These are phyloP conservation scores for Salmo trutta DNA, from an alignment of 2,797 vertebrate species.

Conservation along the genomic window DNA sequence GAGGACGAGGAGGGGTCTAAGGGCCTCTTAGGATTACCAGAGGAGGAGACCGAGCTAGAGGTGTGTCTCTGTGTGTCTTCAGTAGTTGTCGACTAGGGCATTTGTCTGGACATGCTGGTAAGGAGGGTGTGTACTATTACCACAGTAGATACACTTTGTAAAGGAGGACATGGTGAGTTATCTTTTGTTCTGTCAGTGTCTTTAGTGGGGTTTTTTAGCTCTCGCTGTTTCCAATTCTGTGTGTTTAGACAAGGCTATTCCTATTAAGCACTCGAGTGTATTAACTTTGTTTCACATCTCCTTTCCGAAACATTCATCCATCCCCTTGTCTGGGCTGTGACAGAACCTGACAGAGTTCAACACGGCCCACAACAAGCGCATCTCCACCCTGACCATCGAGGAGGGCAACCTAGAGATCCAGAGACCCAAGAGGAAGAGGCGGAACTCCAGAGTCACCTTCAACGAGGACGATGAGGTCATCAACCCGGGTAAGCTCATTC, in stretches of 20 bases:
- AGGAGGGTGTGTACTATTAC: not conserved
- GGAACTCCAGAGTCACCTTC: constrained; percentile 91
- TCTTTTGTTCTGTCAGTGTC: too few species aligned
- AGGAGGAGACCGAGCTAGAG: constrained; percentile 96
- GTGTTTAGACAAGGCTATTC: too few species aligned
- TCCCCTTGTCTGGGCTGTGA: not conserved
- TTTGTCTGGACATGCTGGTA: not conserved
- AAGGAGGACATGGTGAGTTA: too few species aligned
- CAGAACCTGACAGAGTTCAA: constrained; percentile 99
- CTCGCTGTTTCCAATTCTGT: too few species aligned
- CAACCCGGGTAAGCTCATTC: constrained; percentile 83
- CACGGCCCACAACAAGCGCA: constrained; percentile 98
- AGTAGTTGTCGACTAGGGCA: not conserved
- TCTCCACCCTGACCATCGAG: constrained; percentile 95
- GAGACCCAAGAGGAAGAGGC: constrained; percentile 94
- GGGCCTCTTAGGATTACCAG: constrained; percentile 92
- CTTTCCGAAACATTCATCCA: too few species aligned
- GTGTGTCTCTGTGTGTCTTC: constrained; percentile 65
- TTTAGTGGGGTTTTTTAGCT: too few species aligned
- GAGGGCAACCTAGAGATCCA: constrained; percentile 98
- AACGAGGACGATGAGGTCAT: constrained; percentile 96
- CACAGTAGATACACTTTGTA: too few species aligned
- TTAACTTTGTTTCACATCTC: too few species aligned
- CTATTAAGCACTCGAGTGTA: too few species aligned
- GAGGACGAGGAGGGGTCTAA: constrained; percentile 94